These are phyloP conservation scores for Boloria euphrosyne DNA, from an alignment of 2,888 invertebrate species.

Conservation along the genomic window DNA sequence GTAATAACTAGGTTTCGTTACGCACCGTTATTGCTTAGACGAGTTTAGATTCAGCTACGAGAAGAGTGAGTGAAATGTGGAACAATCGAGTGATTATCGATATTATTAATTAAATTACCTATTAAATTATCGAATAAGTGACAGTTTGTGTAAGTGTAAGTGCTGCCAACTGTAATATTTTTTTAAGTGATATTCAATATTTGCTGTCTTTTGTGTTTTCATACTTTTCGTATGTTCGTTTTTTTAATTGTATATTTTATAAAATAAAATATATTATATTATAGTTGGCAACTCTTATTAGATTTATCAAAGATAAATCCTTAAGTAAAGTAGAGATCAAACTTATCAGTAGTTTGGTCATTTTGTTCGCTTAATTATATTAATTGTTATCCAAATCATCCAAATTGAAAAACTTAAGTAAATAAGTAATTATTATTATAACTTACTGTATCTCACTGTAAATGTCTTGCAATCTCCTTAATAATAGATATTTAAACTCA, in stretches of 20 bases:
- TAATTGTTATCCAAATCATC: background rate
- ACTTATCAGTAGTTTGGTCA: background rate
- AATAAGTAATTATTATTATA: background rate
- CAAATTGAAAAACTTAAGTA: background rate
- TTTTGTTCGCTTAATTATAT: background rate
- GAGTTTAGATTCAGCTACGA: slow-evolving; percentile 19
- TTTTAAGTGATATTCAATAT: background rate
- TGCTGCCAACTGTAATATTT: slow-evolving; percentile 6
- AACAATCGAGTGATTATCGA: slow-evolving; percentile 9
- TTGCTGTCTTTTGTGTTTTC: background rate
- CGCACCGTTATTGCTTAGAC: slow-evolving; percentile 43
- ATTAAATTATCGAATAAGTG: slow-evolving; percentile 6
- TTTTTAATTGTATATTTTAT: no score
- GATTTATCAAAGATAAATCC: no score
- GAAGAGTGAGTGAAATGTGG: slow-evolving; percentile 18
- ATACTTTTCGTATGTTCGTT: background rate
- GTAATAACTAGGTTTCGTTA: slow-evolving; percentile 44
- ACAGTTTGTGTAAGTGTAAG: slow-evolving; percentile 6
- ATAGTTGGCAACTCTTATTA: no score
- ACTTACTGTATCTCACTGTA: slow-evolving; percentile 1
- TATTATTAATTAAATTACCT: slow-evolving; percentile 11
- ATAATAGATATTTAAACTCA: background rate
- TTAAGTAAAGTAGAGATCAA: no score
- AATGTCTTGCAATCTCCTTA: slow-evolving; percentile 10
- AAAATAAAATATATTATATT: no score